Evolutionary conservation across 2,797 vertebrate species (phyloP).

Genomic region (Gallinago solitaria): DNA sequence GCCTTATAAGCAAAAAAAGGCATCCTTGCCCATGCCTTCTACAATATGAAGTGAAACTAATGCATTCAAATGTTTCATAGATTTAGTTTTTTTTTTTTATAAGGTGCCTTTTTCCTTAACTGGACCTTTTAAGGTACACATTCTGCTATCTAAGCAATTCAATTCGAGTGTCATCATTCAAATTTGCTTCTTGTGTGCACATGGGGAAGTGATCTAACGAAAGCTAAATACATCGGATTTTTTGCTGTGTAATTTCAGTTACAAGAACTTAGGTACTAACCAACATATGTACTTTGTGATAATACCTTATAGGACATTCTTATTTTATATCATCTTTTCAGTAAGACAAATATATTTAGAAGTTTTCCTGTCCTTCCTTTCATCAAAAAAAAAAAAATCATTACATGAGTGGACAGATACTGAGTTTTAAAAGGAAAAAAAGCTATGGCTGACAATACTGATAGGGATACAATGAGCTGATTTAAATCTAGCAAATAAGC

Average conservation of each 20-base stretch:
- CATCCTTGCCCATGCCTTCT: not conserved
- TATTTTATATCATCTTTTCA: not conserved
- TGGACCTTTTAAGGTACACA: not conserved
- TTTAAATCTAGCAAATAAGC: not conserved
- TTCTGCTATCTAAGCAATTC: not conserved
- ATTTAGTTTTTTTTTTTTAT: not conserved
- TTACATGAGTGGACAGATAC: not conserved
- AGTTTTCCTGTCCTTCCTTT: not conserved
- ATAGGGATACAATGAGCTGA: not conserved
- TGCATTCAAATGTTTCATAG: not conserved
- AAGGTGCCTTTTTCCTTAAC: not conserved
- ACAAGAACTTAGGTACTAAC: not conserved
- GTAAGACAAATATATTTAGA: not conserved
- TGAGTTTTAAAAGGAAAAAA: not conserved
- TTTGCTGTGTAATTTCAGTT: not conserved
- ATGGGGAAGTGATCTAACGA: not conserved
- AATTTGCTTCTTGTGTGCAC: not conserved
- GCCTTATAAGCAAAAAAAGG: not conserved
- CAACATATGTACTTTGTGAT: not conserved
- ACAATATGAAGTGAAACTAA: not conserved
- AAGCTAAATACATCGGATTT: accelerated
- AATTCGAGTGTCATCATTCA: accelerated
- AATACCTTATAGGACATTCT: not conserved
- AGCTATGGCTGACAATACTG: not conserved
- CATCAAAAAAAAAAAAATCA: not conserved